A percentile compares a stretch with the other conserved stretches of the same genome.
Conservation (phyloP, 2,888 invertebrate genomes). For the Polydrusus cervinus region DNA sequence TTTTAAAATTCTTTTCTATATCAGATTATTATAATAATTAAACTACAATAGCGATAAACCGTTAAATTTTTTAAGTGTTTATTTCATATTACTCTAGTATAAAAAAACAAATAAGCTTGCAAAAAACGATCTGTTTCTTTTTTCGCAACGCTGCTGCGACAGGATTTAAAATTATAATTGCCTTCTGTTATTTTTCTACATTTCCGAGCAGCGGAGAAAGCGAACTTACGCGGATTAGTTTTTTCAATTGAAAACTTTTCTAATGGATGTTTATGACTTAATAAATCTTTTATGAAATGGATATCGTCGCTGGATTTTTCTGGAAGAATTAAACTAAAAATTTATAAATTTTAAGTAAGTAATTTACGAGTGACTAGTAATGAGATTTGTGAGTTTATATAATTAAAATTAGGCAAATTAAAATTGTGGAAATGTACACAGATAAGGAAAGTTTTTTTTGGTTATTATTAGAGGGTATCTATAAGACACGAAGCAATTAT, state of each 20-base stretch:
- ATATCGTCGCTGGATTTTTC: neutral
- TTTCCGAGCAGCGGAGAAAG: conserved; percentile 12
- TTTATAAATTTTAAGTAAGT: neutral
- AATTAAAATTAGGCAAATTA: too few species aligned
- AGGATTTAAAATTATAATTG: conserved; percentile 19
- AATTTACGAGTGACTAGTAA: neutral
- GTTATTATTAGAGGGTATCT: too few species aligned
- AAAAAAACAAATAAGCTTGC: conserved; percentile 1
- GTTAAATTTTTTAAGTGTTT: too few species aligned
- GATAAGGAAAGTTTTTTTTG: too few species aligned
- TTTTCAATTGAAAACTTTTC: conserved; percentile 9
- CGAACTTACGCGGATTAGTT: conserved; percentile 28
- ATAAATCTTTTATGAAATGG: conserved; percentile 3
- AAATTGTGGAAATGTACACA: too few species aligned
- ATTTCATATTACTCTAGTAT: too few species aligned
- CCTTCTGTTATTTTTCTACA: conserved; percentile 19
- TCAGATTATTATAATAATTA: too few species aligned
- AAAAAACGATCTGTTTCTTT: neutral
- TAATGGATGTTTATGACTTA: conserved; percentile 30
- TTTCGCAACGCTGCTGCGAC: neutral
- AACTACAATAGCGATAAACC: too few species aligned
- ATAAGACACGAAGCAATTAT: too few species aligned
- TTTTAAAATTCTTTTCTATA: too few species aligned
- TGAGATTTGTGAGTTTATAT: neutral
- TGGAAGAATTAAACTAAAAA: neutral